A percentile compares a stretch with the other conserved stretches of the same genome.
Evolutionary conservation across 2,797 vertebrate genomes (phyloP).

Genomic region (Peromyscus aztecus): DNA sequence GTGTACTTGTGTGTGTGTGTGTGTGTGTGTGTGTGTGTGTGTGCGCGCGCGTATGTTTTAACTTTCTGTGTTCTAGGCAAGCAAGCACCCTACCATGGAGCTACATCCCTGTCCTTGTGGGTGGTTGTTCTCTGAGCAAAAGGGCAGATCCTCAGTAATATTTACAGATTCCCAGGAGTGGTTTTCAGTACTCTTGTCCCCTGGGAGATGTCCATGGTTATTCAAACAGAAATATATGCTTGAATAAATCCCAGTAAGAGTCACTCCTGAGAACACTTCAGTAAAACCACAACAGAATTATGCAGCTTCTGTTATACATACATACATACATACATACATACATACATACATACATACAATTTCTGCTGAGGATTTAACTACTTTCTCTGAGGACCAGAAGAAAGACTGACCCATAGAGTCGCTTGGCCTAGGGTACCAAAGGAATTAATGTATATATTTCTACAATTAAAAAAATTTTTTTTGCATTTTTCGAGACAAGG

Average conservation of each 20-base stretch:
- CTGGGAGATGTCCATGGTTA: neutral
- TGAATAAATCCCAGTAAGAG: neutral
- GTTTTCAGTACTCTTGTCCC: neutral
- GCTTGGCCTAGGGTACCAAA: neutral
- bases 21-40: neutral
- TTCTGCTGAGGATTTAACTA: neutral
- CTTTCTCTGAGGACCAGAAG: neutral
- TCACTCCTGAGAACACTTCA: neutral
- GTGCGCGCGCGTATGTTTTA: neutral
- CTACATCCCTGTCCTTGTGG: neutral
- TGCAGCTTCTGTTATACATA: neutral
- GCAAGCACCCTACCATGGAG: neutral
- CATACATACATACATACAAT: too few species aligned
- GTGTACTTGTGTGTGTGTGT: neutral
- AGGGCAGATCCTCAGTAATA: neutral
- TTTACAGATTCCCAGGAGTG: conserved; percentile 31
- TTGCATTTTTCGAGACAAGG: neutral
- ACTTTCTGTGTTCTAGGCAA: neutral
- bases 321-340: too few species aligned
- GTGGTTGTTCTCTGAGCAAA: neutral
- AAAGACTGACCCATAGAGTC: neutral
- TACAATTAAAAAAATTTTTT: neutral
- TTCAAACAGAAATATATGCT: conserved; percentile 27
- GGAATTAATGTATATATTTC: neutral
- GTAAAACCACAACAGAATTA: neutral